Evolutionary conservation across 92 coral and sea anemone genomes (phyloP), one percentile per base, ranked within the genome.

Genomic region (Epizoanthus rinbou): DNA sequence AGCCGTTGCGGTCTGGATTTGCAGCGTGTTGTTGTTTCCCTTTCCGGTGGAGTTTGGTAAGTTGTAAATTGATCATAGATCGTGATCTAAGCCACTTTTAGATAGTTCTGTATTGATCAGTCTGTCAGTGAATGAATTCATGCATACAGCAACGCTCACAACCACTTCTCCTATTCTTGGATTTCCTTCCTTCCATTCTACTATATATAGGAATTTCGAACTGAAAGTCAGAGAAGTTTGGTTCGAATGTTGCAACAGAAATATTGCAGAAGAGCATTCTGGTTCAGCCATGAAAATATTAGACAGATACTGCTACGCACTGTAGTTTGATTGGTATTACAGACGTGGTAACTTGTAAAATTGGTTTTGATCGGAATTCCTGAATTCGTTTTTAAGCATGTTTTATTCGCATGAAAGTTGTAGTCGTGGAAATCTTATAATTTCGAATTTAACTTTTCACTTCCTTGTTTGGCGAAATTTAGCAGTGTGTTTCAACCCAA

Each of bases 31-130:
- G 57, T 76, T 76, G 57, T 76, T 76, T 39, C 82, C 58, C 57
- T 62, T 78, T 78, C 82, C 82, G 82, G 82, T 69, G 58, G 45
- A 78, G 82, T 78, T 78, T 78, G 82, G 82, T 78, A 78, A 78
- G 82, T 78, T 35, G 10, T n/a, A 63, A 78, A 24, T 39, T 78
- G 70, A 63, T 78, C 47, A 78, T 5, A 60, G 81, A 58, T 57
- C 21, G 64, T 35, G 81, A 63, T 78, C 58, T 23, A 9, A 60
- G 59, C 59, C 82, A 62, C 23, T 62, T 62, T 62, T 60, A 9
- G 31, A 16, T 62, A 19, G 6, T 41, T 62, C 23, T 22, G 37
- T 62, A 53, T 60, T 78, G 25, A 60, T 78, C 54, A 62, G 41
- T 10, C 13, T 1, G 63, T 23, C 43, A 25, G 65, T 22, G 56